Conservation (phyloP, 2,888 invertebrate species). For the Chelonus formosanus region DNA sequence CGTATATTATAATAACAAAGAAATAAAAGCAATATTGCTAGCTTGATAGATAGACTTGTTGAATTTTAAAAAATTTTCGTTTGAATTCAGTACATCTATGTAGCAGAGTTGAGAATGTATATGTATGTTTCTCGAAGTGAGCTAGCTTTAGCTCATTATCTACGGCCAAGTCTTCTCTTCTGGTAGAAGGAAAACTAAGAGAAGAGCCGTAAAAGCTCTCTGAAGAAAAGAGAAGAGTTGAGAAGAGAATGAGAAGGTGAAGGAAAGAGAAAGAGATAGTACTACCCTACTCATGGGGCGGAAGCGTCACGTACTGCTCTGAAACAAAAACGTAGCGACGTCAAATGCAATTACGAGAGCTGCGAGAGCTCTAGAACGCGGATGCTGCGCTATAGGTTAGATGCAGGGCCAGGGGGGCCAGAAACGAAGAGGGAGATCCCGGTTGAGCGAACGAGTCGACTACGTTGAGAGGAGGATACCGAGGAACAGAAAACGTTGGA, state of each 20-base stretch:
- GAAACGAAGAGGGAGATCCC: conserved; percentile 23
- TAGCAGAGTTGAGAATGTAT: too few relatives aligned
- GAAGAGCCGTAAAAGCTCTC: conserved; percentile 30
- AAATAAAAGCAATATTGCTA: too few relatives aligned
- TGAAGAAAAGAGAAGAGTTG: conserved; percentile 24
- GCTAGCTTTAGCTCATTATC: conserved; percentile 1
- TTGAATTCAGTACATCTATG: too few relatives aligned
- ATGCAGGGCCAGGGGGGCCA: conserved; percentile 41
- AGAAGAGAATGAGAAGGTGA: conserved; percentile 23
- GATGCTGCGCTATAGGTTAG: conserved; percentile 59
- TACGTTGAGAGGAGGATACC: conserved; percentile 8
- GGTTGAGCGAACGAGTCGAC: conserved; percentile 18
- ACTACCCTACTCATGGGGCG: conserved; percentile 52
- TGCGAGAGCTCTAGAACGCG: conserved; percentile 63
- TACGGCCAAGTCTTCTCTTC: conserved; percentile 23
- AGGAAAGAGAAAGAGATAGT: conserved; percentile 39
- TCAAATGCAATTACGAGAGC: conserved; percentile 64
- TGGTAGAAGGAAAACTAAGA: conserved; percentile 27
- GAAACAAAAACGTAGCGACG: conserved; percentile 65
- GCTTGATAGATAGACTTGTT: too few relatives aligned
- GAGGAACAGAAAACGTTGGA: conserved; percentile 1
- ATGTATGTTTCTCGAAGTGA: too few relatives aligned
- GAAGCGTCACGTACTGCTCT: conserved; percentile 64
- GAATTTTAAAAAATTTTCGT: too few relatives aligned
- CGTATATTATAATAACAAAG: too few relatives aligned